Percentiles rank a stretch among this genome's conserved stretches.
Evolutionary conservation across 2,888 invertebrate species (phyloP).

Genomic region (Troglohyphantes excavatus): DNA sequence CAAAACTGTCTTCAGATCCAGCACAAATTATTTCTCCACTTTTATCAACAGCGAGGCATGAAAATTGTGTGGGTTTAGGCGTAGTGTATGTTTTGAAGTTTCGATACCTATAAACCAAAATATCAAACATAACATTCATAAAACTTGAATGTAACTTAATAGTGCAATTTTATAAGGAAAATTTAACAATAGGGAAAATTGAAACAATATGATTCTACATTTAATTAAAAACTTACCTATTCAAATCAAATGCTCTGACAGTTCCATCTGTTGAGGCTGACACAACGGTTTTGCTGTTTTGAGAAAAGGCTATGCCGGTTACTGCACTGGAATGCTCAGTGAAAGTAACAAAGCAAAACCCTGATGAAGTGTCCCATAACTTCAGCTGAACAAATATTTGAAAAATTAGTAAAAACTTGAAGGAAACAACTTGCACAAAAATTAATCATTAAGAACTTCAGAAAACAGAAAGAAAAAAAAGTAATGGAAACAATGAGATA

Average conservation of each 20-base stretch:
- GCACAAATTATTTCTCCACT: slow-evolving; percentile 97
- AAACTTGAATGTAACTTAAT: no score
- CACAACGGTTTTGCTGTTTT: slow-evolving; percentile 94
- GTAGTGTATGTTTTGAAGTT: slow-evolving; percentile 98
- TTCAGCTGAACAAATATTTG: slow-evolving; percentile 86
- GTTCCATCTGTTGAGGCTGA: slow-evolving; percentile 98
- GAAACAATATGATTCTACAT: background rate
- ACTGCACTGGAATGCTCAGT: slow-evolving; percentile 93
- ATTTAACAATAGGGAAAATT: background rate
- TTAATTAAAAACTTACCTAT: slow-evolving; percentile 85
- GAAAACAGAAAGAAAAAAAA: no score
- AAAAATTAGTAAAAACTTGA: no score
- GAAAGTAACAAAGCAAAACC: slow-evolving; percentile 98
- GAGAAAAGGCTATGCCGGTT: slow-evolving; percentile 92
- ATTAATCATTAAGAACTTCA: no score
- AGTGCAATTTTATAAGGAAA: no score
- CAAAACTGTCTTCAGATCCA: slow-evolving; percentile 96
- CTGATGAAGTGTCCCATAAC: slow-evolving; percentile 94
- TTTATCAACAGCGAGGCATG: slow-evolving; percentile 92
- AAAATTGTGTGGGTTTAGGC: slow-evolving; percentile 94
- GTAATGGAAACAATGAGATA: no score
- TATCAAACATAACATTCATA: slow-evolving; percentile 57
- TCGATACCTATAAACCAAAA: slow-evolving; percentile 88
- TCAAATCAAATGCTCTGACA: slow-evolving; percentile 96
- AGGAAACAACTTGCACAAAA: no score